These are phyloP conservation scores for Schlechtendalia chinensis DNA, from an alignment of 1,140 invertebrate species.

Conservation along the genomic window DNA sequence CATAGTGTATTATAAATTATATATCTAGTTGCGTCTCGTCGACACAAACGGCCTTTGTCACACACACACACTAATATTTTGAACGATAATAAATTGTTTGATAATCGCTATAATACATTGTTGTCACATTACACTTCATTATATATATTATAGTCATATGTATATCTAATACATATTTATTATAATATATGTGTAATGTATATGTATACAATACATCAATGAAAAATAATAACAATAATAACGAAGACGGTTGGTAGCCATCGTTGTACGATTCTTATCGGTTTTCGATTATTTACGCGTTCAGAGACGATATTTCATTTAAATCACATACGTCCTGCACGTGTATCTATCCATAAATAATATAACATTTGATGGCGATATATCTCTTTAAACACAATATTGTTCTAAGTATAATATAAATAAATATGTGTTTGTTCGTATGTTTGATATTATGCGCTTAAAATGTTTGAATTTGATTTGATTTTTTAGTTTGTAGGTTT, in stretches of 20 bases:
- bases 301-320: conserved; percentile 12
- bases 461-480: neutral
- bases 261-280: conserved; percentile 13
- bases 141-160: too few species aligned
- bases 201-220: neutral
- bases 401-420: neutral
- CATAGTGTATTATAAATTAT: too few species aligned
- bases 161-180: too few species aligned
- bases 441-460: neutral
- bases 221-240: conserved; percentile 18
- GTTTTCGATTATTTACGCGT: conserved; percentile 13
- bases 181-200: neutral
- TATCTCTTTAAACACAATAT: neutral
- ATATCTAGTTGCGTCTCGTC: neutral
- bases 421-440: neutral
- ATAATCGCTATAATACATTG: conserved; percentile 18
- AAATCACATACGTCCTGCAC: neutral
- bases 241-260: neutral
- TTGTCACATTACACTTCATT: neutral
- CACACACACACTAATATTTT: too few species aligned
- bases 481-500: neutral
- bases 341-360: neutral
- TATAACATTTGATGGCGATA: neutral
- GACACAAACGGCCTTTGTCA: neutral
- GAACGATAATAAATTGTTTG: conserved; percentile 33